Base-by-base conservation (phyloP, 2,113 vertebrate species). In the Tyto alba region DNA sequence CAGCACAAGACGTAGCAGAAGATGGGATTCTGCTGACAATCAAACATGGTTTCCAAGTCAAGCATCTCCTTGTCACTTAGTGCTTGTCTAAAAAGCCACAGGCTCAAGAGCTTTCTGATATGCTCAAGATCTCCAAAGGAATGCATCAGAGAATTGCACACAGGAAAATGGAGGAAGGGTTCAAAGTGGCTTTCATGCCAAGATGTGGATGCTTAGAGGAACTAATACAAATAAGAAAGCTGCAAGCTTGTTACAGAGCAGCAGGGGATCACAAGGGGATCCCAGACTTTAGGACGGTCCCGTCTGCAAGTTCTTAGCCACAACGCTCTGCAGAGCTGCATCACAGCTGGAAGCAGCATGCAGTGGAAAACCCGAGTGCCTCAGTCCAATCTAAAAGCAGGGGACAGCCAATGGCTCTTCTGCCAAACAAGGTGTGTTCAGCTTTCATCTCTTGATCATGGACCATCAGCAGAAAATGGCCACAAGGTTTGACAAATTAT, bases 21-120 rank as follows among this genome's bases (percentile, higher is more conserved):
- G 63, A 76, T 34, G 56, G 40, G 55, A 76, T 79, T 85, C 74
- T 66, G 38, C 67, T 91, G 71, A 67, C 78, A 88, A 79, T 59
- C 75, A 91, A 92, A 82, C 12, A 6, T 1, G 0, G 74, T 66
- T 94, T 89, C 55, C 74, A 91, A 77, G 74, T 82, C 87, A 82
- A 94, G 87, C 53, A 89, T 64, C 76, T 80, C 38, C 79, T 55
- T 36, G 30, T 66, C 79, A 76, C 67, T 91, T 69, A 69, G 74
- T 55, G 72, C 71, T 72, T 73, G 11, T 30, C 84, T 76, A 77
- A 95, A 95, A 87, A 95, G 79, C 67, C 72, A 90, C 0, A 0
- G 50, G 74, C 91, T 94, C 73, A 93, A 94, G 91, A 91, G 93
- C 84, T 91, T 91, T 94, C 84, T 41, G 60, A 36, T 53, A 64